Base-by-base conservation (phyloP, 1,140 invertebrate genomes). In the Macrobrachium rosenbergii region DNA sequence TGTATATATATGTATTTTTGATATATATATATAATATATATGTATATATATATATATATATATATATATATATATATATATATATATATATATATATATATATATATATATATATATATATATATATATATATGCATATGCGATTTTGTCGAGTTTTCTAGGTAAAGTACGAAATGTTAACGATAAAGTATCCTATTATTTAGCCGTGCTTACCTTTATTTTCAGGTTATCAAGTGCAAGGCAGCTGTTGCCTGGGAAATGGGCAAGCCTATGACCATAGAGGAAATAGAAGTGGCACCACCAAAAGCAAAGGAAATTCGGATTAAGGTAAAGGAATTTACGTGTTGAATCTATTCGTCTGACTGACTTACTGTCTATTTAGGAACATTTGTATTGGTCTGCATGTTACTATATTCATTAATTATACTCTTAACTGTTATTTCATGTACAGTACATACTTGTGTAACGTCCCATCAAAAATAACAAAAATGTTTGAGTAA, bases 231-330 rank as follows among this genome's bases (percentile, higher is more conserved):
- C 88, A 95, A 95, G 91, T 99, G 98, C 91, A 95, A 95, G 92
- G 98, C 98, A 75, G 97, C 97, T 17, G 97, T 99, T 60, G 96
- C 98, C 45, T 99, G 98, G 96, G 96, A 95, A 90, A 94, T 96
- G 63, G 97, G 96, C 88, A 94, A 98, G 91, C 96, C 97, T 19
- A 93, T 99, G 21, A 94, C 94, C 0, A 94, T 99, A 64, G 99
- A 99, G 93, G 95, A 95, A 75, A 94, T 99, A 88, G 95, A 98
- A 93, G 99, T 99, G 6, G 86, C 89, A 72, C 85, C 89, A 17
- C 89, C 89, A 59, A 84, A 85, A 45, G 69, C 63, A 5, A 86
- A 86, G 76, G 89, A 89, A 83, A 86, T 89, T 23, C 64, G 89
- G n/a, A 88, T 89, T 19, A 89, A 89, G 86, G 89, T 89, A 76